Base-by-base conservation (phyloP, 2,888 invertebrate genomes). In the Leucophenga montana region DNA sequence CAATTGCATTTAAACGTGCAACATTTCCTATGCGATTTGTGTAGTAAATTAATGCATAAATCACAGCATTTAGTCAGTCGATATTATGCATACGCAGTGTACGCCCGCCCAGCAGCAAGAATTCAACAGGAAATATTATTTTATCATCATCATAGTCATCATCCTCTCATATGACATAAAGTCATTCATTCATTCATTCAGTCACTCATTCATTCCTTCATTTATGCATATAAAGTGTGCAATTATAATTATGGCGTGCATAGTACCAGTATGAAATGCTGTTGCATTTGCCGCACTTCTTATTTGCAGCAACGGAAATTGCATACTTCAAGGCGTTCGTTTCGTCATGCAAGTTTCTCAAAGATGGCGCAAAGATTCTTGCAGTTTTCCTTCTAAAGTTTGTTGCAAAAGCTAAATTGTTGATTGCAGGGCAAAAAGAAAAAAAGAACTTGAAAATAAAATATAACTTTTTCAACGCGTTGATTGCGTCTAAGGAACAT, bases 81-180 rank as follows among this genome's bases (percentile, higher is more conserved):
- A 33, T 75, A 78, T 79, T 73, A 75, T 66, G 75, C 68, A 83
- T 81, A 69, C 73, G 73, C 70, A 62, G 70, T 70, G 67, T 70
- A 67, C 8, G 33, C 8, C 4, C 33, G 33, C 8, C 8, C 33
- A 33, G 8, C 3, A 5, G 33, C 33, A 61, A 50, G 64, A 20
- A 73, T 71, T 70, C 70, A 67, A 65, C 18, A 61, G 56, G 75
- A 72, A 70, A 74, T 70, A 33, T 33, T 5, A 33, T 33, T 8
- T 33, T 33, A 33, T 33, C 33, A 54, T 18, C 1, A 54, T 18
- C n/a, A n/a, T n/a, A n/a, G n/a, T n/a, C n/a, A n/a, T n/a, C n/a
- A n/a, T n/a, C n/a, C n/a, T n/a, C n/a, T n/a, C n/a, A n/a, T n/a
- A n/a, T n/a, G n/a, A n/a, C n/a, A n/a, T n/a, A n/a, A n/a, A n/a